phyloP scores from a whole-genome alignment of 1,140 invertebrate species.

The Triops cancriformis region DNA sequence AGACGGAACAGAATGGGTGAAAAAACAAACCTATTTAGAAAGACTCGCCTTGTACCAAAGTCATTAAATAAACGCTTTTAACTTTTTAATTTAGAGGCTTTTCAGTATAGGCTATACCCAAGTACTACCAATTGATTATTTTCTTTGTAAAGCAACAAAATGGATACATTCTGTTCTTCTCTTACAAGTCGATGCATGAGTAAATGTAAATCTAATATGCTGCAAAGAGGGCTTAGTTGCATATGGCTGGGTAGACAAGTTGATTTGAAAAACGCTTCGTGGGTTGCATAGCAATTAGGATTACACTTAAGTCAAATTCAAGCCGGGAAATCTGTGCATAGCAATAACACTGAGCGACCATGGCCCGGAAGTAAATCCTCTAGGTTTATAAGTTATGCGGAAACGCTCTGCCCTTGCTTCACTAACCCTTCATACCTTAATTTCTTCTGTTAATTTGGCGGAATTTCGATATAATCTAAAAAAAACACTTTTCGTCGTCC shows the following conservation, averaged over 20 bases:
- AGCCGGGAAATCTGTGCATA: neutral
- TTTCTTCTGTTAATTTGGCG: neutral
- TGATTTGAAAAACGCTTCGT: neutral
- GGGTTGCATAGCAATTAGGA: slow-evolving; percentile 5
- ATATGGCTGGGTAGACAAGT: neutral
- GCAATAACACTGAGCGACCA: neutral
- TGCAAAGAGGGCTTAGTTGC: neutral
- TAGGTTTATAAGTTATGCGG: neutral
- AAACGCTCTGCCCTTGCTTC: neutral
- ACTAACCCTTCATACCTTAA: neutral
- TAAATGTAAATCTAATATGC: neutral
- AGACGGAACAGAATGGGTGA: too few relatives aligned
- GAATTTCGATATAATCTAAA: too few relatives aligned
- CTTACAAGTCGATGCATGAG: neutral
- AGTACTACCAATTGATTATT: too few relatives aligned
- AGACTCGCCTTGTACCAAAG: too few relatives aligned
- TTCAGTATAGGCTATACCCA: too few relatives aligned
- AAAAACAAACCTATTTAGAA: too few relatives aligned
- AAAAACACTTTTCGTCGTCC: too few relatives aligned
- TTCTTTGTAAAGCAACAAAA: too few relatives aligned
- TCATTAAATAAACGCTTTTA: too few relatives aligned
- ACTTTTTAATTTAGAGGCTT: too few relatives aligned
- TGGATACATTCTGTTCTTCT: neutral
- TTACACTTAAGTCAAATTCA: neutral
- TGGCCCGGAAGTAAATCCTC: neutral